Evolutionary conservation across 1,140 invertebrate genomes (phyloP), one percentile per base, ranked within the genome.

Genomic region (Pseudoatta argentina): DNA sequence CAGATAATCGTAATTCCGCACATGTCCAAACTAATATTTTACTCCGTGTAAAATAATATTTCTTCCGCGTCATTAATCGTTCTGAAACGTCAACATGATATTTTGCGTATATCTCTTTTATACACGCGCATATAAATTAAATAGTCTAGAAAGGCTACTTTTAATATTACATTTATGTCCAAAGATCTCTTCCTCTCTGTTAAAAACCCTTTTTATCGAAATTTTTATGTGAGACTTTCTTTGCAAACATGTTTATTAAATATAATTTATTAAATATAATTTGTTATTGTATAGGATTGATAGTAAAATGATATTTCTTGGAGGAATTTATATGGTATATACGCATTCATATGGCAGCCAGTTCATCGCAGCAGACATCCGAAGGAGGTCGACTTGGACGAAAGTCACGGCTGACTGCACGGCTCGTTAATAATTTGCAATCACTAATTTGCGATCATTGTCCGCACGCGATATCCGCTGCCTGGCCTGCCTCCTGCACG

Each of bases 361-460:
- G 66, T 39, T 14, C 53, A 14, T 48, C 53, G 39, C 27, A 16
- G 75, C 27, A 61, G 61, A 69, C 21, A 30, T 24, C 66, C 59
- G 27, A 81, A 86, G 55, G 76, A 82, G 85, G 55, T 87, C 77
- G 85, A 90, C 86, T 82, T 59, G 63, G 57, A 30, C 81, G 75
- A 89, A 87, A 89, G 89, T 91, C 77, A 81, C 34, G 75, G 77
- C 61, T 77, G 39, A 75, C 57, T 73, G 88, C 78, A 85, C 85
- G 77, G 30, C 66, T 75, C 64, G 78, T 89, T 91, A 91, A 91
- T 91, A 91, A 91, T 90, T 91, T 76, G 78, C 85, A 63, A 86
- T 91, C 78, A 55, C 89, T 86, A 89, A 89, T 91, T 88, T 55
- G 85, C 79, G 79, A 88, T 91, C 88, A 91, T 91, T 91, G 91